phyloP scores from a whole-genome alignment of 1,140 invertebrate genomes.

The Oscheius sp. region DNA sequence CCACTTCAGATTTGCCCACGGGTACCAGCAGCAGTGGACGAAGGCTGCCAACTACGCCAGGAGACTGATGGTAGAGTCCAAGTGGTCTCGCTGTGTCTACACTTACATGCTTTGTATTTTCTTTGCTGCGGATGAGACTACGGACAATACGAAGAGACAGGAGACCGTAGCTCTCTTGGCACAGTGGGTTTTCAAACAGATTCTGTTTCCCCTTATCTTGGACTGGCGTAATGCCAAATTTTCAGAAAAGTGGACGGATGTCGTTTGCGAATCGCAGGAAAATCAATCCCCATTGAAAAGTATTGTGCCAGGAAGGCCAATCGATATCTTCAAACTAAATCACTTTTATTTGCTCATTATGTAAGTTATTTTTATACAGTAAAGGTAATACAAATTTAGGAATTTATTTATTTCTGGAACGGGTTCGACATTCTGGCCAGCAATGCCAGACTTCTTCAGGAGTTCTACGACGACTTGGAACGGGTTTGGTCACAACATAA shows the following conservation, averaged over 20 bases:
- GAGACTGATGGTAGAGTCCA: conserved; percentile 73
- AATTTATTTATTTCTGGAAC: conserved; percentile 91
- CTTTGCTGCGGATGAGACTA: conserved; percentile 51
- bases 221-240: neutral
- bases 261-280: conserved; percentile 87
- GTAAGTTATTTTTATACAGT: conserved; percentile 64
- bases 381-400: conserved; percentile 62
- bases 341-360: conserved; percentile 74
- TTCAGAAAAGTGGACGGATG: conserved; percentile 61
- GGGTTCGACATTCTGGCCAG: conserved; percentile 80
- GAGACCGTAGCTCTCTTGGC: conserved; percentile 48
- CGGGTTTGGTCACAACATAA: neutral
- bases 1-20: conserved; percentile 55
- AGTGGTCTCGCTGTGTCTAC: conserved; percentile 87
- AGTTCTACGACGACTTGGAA: conserved; percentile 71
- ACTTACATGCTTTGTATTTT: conserved; percentile 72
- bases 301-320: conserved; percentile 82
- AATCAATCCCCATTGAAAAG: conserved; percentile 93
- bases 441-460: conserved; percentile 70
- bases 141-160: conserved; percentile 29
- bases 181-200: neutral
- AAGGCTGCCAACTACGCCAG: conserved; percentile 74
- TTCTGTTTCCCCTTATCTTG: neutral
- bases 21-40: conserved; percentile 69
- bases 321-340: conserved; percentile 74